These are phyloP conservation scores for Margarornis squamiger DNA, from an alignment of 2,797 vertebrate genomes.

Conservation along the genomic window DNA sequence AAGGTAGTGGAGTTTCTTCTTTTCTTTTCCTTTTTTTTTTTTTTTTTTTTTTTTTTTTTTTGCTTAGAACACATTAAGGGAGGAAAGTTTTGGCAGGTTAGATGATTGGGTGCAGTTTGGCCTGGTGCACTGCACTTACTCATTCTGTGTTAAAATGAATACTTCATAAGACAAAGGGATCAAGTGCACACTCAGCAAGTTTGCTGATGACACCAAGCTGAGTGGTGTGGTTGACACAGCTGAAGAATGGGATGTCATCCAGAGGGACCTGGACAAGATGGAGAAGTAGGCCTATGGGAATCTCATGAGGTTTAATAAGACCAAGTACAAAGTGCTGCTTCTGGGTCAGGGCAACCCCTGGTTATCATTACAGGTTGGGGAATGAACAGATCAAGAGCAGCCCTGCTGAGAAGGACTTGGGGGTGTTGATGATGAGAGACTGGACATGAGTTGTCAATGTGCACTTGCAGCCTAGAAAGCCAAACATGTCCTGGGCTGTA, in stretches of 20 bases:
- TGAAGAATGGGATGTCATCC: not conserved
- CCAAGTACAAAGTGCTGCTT: not conserved
- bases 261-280: not conserved
- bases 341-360: rapidly evolving
- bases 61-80: not conserved
- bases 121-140: not conserved
- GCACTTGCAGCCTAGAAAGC: not conserved
- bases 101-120: not conserved
- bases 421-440: not conserved
- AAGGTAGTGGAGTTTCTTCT: not conserved
- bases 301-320: not conserved
- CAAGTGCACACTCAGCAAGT: rapidly evolving
- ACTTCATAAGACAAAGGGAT: not conserved
- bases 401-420: not conserved
- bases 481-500: not conserved
- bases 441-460: not conserved
- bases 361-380: not conserved
- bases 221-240: not conserved
- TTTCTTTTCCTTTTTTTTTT: no score
- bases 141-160: not conserved
- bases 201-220: not conserved
- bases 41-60: not conserved
- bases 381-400: not conserved
- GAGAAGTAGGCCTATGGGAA: not conserved
- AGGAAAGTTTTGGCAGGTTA: not conserved